phyloP scores from a whole-genome alignment of 2,888 invertebrate species.

The Acheta domesticus region DNA sequence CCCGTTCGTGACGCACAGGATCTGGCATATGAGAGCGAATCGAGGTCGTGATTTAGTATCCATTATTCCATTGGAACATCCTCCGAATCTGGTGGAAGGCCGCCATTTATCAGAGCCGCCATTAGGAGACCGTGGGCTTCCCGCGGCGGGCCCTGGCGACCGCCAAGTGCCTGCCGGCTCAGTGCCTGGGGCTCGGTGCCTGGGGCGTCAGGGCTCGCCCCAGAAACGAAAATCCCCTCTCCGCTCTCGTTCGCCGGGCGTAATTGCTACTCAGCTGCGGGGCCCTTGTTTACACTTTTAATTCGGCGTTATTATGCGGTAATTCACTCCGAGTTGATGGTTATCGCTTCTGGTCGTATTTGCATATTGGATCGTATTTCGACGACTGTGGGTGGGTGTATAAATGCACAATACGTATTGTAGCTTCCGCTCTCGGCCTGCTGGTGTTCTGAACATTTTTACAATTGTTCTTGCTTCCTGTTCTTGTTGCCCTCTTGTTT shows the following conservation, averaged over 20 bases:
- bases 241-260: not conserved
- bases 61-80: constrained; percentile 18
- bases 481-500: no score
- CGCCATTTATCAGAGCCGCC: not conserved
- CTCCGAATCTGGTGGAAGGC: not conserved
- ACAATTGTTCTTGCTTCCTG: no score
- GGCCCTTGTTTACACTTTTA: not conserved
- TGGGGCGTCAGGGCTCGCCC: not conserved
- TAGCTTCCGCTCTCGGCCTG: no score
- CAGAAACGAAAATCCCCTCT: no score
- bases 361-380: not conserved
- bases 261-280: not conserved
- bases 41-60: not conserved
- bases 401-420: no score
- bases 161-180: not conserved
- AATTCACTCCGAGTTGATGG: not conserved
- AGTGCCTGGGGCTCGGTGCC: no score
- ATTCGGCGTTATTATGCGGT: not conserved
- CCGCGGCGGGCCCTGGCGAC: not conserved
- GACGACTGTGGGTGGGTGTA: no score
- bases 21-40: not conserved
- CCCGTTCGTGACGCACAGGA: not conserved
- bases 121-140: not conserved
- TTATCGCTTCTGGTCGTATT: not conserved
- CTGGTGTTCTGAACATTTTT: no score